Evolutionary conservation across 2,888 invertebrate species (phyloP), one percentile per base, ranked within the genome.

Genomic region (Boloria selene): DNA sequence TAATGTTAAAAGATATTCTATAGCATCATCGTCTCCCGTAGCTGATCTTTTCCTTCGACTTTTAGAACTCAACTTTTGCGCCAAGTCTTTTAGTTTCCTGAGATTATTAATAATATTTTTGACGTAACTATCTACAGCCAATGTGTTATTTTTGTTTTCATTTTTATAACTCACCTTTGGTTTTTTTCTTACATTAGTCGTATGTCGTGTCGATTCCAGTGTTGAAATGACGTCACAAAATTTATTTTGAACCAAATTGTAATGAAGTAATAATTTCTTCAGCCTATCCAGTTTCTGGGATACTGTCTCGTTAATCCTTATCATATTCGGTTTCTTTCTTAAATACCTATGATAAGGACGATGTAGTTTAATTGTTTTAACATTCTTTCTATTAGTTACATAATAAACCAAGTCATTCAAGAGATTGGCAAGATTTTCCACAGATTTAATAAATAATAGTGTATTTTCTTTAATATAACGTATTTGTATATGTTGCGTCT

Each of bases 1-100:
- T 52, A 90, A 71, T 67, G 80, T 76, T 55, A 90, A 72, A 55
- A 90, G 72, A 74, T 88, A 89, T 64, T 88, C 87, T 61, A 88
- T 71, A 22, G 84, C 77, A 56, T 83, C 80, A 14, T 84, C 81
- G 31, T 83, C 79, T 65, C 70, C 76, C 61, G 69, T 70, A 3
- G 64, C 38, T 6, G 80, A 72, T 69, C 90, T 81, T 72, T 86
- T 89, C 53, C 76, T 76, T 61, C 77, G 66, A 2, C 42, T 72
- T 13, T 68, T 80, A 69, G 73, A 74, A 70, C 74, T 84, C 72
- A 85, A 61, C 47, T 71, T 78, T 64, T 78, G 73, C 2, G 82
- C 85, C 51, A 89, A 68, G 52, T 73, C 73, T 62, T 84, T 87
- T 52, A 89, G 71, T 61, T 83, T 86, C 69, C 79, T 84, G 16